phyloP scores from a whole-genome alignment of 2,888 invertebrate species.

The Pollenia griseotomentosa region DNA sequence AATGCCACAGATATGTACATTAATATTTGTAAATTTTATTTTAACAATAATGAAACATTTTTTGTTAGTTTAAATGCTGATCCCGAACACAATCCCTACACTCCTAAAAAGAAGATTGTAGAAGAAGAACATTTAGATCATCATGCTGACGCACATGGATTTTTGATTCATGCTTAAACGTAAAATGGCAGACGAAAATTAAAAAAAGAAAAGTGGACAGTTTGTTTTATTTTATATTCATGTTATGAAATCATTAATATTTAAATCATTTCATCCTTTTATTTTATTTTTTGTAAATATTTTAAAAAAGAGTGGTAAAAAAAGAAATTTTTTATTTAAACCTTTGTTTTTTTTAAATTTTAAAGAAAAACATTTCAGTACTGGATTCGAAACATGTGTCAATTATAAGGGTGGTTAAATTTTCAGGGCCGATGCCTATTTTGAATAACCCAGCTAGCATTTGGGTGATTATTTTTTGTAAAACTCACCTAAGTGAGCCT shows the following conservation, averaged over 20 bases:
- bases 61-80: conserved; percentile 89
- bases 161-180: conserved; percentile 80
- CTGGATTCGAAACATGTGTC: no score
- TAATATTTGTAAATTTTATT: not conserved
- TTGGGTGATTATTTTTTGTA: no score
- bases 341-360: no score
- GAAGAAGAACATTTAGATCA: conserved; percentile 73
- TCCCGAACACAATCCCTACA: conserved; percentile 91
- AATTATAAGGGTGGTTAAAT: no score
- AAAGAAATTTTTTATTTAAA: not conserved
- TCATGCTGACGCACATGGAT: conserved; percentile 80
- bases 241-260: conserved; percentile 40
- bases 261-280: conserved; percentile 49
- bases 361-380: no score
- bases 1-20: no score
- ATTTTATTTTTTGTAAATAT: conserved; percentile 54
- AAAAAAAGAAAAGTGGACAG: not conserved
- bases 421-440: no score
- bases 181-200: not conserved
- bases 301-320: conserved; percentile 50
- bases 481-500: no score
- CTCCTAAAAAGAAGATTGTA: conserved; percentile 88
- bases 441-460: no score
- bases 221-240: conserved; percentile 33
- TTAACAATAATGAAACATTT: not conserved